These are phyloP conservation scores for Oscheius sp. DNA, from an alignment of 2,888 invertebrate genomes.

Conservation along the genomic window DNA sequence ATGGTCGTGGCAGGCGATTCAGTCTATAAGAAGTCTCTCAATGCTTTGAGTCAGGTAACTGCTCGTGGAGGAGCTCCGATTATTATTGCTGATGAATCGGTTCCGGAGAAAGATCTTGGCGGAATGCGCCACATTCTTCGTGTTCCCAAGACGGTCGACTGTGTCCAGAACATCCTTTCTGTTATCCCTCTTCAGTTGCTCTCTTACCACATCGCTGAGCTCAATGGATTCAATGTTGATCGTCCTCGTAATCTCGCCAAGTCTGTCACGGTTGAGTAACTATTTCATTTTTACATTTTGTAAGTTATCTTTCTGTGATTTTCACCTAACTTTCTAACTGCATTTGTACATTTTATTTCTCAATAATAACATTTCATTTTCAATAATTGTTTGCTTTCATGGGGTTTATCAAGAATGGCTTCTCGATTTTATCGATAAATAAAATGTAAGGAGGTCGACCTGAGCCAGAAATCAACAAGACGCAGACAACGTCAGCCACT, in stretches of 20 bases:
- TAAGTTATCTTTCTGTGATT: no score
- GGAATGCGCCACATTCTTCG: conserved; percentile 75
- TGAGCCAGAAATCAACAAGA: no score
- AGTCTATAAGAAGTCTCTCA: conserved; percentile 99
- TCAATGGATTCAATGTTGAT: conserved; percentile 94
- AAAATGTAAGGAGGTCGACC: no score
- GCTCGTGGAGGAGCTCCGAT: conserved; percentile 79
- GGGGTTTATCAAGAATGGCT: no score
- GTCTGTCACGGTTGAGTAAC: conserved; percentile 96
- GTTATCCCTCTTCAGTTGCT: conserved; percentile 98
- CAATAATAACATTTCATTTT: no score
- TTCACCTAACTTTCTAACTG: no score
- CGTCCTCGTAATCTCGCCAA: conserved; percentile 98
- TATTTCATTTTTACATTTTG: no score
- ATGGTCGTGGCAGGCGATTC: conserved; percentile 97
- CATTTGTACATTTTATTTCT: no score
- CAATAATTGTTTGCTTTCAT: no score
- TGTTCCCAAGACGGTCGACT: conserved; percentile 95
- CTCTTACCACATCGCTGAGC: conserved; percentile 95
- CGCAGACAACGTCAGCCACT: no score
- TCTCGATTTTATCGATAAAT: no score
- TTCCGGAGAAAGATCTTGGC: conserved; percentile 55
- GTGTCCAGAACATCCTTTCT: conserved; percentile 89
- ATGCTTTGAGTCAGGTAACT: conserved; percentile 90
- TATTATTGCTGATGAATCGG: conserved; percentile 82